Evolutionary conservation across 1,140 invertebrate species (phyloP).

Genomic region (Caenorhabditis brenneri): DNA sequence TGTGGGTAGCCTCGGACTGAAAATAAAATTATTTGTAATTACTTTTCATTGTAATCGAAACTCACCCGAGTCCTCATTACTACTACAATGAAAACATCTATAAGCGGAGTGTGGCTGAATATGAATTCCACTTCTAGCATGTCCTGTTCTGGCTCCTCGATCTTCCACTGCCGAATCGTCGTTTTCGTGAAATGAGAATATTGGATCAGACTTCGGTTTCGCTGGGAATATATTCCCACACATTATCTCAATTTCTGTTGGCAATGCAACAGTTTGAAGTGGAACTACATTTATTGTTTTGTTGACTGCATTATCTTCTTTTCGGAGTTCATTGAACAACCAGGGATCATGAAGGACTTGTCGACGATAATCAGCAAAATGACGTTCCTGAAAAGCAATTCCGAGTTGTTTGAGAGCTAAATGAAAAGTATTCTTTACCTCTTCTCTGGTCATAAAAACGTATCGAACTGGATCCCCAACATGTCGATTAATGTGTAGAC

Average conservation of each 20-base stretch:
- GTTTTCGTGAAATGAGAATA: constrained; percentile 8
- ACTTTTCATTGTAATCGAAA: neutral
- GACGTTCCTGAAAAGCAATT: constrained; percentile 8
- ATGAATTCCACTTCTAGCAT: constrained; percentile 30
- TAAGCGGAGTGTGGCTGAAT: constrained; percentile 45
- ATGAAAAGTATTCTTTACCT: neutral
- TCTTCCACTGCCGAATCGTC: constrained; percentile 25
- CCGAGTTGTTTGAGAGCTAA: neutral
- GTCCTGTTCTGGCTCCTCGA: constrained; percentile 45
- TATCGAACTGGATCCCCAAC: constrained; percentile 49
- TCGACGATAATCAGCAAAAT: constrained; percentile 29
- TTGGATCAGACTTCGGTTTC: constrained; percentile 16
- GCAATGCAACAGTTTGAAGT: constrained; percentile 32
- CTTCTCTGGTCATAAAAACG: constrained; percentile 42
- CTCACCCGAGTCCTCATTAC: constrained; percentile 3
- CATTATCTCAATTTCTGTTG: constrained; percentile 46
- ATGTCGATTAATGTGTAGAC: constrained; percentile 42
- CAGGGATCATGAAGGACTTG: constrained; percentile 31
- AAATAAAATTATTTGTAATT: neutral
- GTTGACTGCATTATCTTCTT: constrained; percentile 11
- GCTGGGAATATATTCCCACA: constrained; percentile 46
- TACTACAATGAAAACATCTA: constrained; percentile 43
- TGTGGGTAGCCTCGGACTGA: constrained; percentile 20
- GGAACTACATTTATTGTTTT: constrained; percentile 30
- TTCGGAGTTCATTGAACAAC: constrained; percentile 1